Evolutionary conservation across 2,888 invertebrate species (phyloP).

Genomic region (Nephrotoma appendiculata): DNA sequence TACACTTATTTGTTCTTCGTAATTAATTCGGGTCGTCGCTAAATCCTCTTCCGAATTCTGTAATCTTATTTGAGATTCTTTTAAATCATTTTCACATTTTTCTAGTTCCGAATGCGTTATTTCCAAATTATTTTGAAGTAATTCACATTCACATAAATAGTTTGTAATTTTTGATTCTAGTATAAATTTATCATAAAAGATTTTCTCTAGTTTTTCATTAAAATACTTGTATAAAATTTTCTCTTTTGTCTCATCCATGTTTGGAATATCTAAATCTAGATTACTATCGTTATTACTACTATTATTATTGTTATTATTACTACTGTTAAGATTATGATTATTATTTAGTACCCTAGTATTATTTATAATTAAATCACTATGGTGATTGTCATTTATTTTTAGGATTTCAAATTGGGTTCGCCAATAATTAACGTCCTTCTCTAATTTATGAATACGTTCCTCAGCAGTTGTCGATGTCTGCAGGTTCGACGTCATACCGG

Average conservation of each 20-base stretch:
- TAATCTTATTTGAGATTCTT: conserved; percentile 32
- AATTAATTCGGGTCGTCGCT: conserved; percentile 44
- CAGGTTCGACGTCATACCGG: neutral
- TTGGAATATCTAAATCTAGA: conserved; percentile 1
- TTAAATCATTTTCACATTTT: conserved; percentile 38
- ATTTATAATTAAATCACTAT: conserved; percentile 22
- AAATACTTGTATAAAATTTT: conserved; percentile 28
- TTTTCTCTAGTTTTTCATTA: conserved; percentile 28
- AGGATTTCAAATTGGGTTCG: conserved; percentile 55
- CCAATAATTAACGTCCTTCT: conserved; percentile 61
- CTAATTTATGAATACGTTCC: conserved; percentile 32
- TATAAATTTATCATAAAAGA: conserved; percentile 25
- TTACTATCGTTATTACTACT: neutral
- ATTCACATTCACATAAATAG: conserved; percentile 20
- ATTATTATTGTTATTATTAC: neutral
- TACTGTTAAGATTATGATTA: neutral
- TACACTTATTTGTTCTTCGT: conserved; percentile 47
- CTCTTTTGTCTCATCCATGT: conserved; percentile 18
- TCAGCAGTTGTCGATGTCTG: conserved; percentile 18
- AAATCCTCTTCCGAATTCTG: conserved; percentile 52
- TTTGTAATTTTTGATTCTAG: conserved; percentile 27
- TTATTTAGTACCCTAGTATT: conserved; percentile 12
- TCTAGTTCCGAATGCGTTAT: conserved; percentile 34
- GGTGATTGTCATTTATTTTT: conserved; percentile 35
- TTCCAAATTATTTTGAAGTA: conserved; percentile 36